Base-by-base conservation (phyloP, 2,113 vertebrate genomes). In the Ascaphus truei region DNA sequence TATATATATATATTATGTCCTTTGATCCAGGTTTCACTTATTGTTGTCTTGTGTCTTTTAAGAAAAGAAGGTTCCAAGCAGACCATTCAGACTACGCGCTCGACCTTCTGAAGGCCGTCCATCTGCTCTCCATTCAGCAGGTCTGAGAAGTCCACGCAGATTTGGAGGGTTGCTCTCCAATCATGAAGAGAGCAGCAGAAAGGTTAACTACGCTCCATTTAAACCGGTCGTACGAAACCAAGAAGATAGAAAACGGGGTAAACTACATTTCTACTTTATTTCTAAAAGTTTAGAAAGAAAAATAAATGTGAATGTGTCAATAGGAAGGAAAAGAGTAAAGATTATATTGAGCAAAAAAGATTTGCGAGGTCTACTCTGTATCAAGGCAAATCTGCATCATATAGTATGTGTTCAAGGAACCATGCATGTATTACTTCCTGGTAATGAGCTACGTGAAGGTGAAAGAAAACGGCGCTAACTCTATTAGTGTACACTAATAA, bases 191-290 rank as follows among this genome's bases (percentile, higher is more conserved):
- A 86, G 78, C 68, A 79, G 68, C 68, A 83, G 84, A 73, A 89
- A 86, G 78, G 87, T 89, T 84, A 86, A 91, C 53, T 86, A 91
- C 23, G 82, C 86, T 57, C 92, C 92, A 0, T 77, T 92, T 76
- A 90, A 85, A 0, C 90, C 93, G 30, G 93, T 93, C 68, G 89
- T 90, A 76, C 89, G 91, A 75, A 92, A 85, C 27, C 89, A 91
- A 18, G 88, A 93, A 62, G 76, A 79, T 2, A 85, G 81, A 25
- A 95, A 94, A 81, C 83, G 95, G 9, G 94, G 97, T 98, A 83
- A 86, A 86, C 74, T 5, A 3, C 3, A 15, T 22, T 29, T 43
- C 22, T 62, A 60, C 9, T 2, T 4, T 1, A 23, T 36, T 57
- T 53, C 37, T 15, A 41, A 41, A 15, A 41, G 37, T 41, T n/a